phyloP scores from a whole-genome alignment of 92 coral and sea anemone genomes.

The Chrysogorgia sp. region DNA sequence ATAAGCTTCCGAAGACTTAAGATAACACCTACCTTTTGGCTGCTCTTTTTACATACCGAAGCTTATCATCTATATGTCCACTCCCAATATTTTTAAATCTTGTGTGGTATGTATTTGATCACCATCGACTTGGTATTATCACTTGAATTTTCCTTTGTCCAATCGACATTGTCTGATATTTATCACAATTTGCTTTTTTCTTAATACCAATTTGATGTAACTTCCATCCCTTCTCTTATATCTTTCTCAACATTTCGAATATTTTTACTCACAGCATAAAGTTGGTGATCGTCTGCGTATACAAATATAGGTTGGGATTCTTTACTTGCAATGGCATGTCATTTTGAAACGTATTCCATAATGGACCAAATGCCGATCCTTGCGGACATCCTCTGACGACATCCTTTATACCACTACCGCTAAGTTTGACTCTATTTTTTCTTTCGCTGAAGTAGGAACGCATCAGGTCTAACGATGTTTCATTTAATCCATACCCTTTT shows the following conservation, averaged over 20 bases:
- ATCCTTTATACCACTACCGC: no score
- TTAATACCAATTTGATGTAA: neutral
- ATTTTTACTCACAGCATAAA: neutral
- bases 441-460: no score
- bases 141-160: no score
- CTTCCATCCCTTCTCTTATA: neutral
- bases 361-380: no score
- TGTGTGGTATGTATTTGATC: constrained; percentile 1
- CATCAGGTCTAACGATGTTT: neutral
- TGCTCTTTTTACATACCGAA: neutral
- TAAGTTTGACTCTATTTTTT: no score
- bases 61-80: neutral
- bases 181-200: neutral
- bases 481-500: neutral
- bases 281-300: constrained; percentile 5
- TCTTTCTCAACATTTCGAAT: no score
- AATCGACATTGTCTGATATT: neutral
- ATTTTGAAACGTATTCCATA: no score
- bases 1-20: neutral
- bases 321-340: no score
- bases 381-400: no score
- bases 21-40: neutral
- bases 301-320: no score
- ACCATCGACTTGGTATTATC: neutral
- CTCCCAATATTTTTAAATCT: neutral